Percentiles rank a stretch among this genome's conserved stretches.
Evolutionary conservation across 2,113 vertebrate genomes (phyloP).

Genomic region (Campylomormyrus numenius): DNA sequence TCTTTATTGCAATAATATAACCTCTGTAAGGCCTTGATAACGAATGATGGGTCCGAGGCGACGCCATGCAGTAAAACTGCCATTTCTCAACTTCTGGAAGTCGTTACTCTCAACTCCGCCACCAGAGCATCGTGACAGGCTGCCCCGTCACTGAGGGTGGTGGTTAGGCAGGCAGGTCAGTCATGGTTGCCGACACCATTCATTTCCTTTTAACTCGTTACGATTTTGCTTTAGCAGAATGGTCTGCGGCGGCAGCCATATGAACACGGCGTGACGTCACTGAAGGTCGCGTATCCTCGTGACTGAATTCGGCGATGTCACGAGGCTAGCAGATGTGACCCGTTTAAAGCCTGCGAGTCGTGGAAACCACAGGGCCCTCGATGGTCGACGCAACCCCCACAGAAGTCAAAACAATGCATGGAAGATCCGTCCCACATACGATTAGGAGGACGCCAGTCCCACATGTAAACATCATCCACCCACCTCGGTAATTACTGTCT

Average conservation of each 20-base stretch:
- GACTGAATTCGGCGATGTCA: not conserved
- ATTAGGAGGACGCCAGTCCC: not conserved
- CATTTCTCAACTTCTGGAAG: slow-evolving; percentile 2
- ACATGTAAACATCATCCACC: not conserved
- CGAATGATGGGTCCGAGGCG: slow-evolving; percentile 49
- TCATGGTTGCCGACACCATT: not conserved
- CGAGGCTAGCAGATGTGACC: not conserved
- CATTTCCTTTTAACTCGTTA: not conserved
- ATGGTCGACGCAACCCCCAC: not conserved
- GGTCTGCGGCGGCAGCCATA: not conserved
- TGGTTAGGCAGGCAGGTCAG: not conserved
- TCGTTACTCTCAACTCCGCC: not conserved
- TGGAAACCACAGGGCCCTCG: not conserved
- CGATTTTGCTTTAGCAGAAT: not conserved
- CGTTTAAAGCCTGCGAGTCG: not conserved
- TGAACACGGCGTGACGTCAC: not conserved
- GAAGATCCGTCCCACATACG: not conserved
- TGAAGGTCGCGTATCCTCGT: not conserved
- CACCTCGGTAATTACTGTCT: not conserved
- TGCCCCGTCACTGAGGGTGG: not conserved
- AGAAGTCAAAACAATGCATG: not conserved
- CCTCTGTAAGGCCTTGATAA: slow-evolving; percentile 36
- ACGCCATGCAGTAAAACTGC: slow-evolving; percentile 40
- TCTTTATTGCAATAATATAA: slow-evolving; percentile 31
- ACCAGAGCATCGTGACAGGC: not conserved